A percentile compares a stretch with the other conserved stretches of the same genome.
phyloP scores from a whole-genome alignment of 2,888 invertebrate species.

The Bugula neritina region DNA sequence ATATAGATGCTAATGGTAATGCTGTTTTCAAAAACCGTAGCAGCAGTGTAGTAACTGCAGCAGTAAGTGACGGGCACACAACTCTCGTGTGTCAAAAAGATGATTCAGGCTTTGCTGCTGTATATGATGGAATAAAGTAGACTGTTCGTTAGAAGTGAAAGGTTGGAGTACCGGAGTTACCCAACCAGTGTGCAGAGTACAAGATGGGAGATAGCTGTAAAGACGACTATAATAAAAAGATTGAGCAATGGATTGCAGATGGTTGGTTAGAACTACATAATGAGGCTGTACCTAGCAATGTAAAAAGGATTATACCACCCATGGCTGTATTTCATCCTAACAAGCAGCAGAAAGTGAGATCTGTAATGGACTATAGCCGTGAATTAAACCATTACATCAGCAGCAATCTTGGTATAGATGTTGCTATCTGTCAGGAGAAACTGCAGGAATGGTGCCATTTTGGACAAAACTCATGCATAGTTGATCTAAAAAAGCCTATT shows the following conservation, averaged over 20 bases:
- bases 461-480: conserved; percentile 24
- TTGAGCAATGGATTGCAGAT: conserved; percentile 4
- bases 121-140: conserved; percentile 16
- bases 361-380: conserved; percentile 27
- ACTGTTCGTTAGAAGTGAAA: conserved; percentile 10
- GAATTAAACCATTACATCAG: conserved; percentile 26
- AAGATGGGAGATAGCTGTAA: not conserved
- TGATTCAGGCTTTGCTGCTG: conserved; percentile 1
- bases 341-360: conserved; percentile 27
- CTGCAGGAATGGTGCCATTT: conserved; percentile 25
- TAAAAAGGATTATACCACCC: conserved; percentile 24
- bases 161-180: not conserved
- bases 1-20: not conserved
- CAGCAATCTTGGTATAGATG: conserved; percentile 15
- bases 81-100: not conserved
- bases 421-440: conserved; percentile 26
- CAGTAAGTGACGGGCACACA: not conserved
- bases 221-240: not conserved
- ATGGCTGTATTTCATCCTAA: conserved; percentile 28
- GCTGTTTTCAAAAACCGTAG: not conserved
- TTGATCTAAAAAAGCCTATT: conserved; percentile 28
- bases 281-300: conserved; percentile 9
- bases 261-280: conserved; percentile 1
- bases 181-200: conserved; percentile 7
- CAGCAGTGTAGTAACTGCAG: not conserved